A percentile compares a stretch with the other conserved stretches of the same genome.
These are phyloP conservation scores for Bellardia pandia DNA, from an alignment of 2,888 invertebrate genomes.

Conservation along the genomic window DNA sequence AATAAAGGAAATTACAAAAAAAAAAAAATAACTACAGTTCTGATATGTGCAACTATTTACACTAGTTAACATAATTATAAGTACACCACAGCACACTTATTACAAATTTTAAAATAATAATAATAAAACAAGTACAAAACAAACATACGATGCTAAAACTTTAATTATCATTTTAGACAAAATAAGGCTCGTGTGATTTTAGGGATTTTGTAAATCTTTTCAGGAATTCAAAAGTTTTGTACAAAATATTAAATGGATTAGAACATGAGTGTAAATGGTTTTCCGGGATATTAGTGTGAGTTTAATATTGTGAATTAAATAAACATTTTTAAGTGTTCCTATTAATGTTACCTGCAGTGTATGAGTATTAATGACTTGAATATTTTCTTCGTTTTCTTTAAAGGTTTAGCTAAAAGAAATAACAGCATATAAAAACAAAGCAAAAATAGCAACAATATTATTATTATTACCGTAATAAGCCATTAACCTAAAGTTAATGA, in stretches of 20 bases:
- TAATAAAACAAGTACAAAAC: too few relatives aligned
- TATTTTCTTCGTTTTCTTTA: not conserved
- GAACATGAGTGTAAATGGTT: too few relatives aligned
- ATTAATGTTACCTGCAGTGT: slow-evolving; percentile 29
- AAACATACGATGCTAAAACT: too few relatives aligned
- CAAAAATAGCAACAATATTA: slow-evolving; percentile 10
- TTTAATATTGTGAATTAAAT: not conserved
- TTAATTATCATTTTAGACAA: too few relatives aligned
- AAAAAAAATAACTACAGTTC: slow-evolving; percentile 23
- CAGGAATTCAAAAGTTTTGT: too few relatives aligned
- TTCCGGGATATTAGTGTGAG: too few relatives aligned
- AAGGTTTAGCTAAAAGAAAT: not conserved
- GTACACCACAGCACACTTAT: not conserved
- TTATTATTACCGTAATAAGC: slow-evolving; percentile 55
- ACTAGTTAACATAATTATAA: not conserved
- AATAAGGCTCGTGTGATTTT: too few relatives aligned
- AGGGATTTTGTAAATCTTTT: too few relatives aligned
- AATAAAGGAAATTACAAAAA: not conserved
- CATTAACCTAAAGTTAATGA: slow-evolving; percentile 62
- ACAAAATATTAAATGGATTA: too few relatives aligned
- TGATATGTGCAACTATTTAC: slow-evolving; percentile 6
- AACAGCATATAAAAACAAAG: not conserved
- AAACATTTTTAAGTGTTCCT: not conserved
- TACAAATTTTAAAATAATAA: too few relatives aligned
- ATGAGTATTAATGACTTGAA: not conserved